Evolutionary conservation across 2,113 vertebrate species (phyloP).

Genomic region (Agapornis roseicollis): DNA sequence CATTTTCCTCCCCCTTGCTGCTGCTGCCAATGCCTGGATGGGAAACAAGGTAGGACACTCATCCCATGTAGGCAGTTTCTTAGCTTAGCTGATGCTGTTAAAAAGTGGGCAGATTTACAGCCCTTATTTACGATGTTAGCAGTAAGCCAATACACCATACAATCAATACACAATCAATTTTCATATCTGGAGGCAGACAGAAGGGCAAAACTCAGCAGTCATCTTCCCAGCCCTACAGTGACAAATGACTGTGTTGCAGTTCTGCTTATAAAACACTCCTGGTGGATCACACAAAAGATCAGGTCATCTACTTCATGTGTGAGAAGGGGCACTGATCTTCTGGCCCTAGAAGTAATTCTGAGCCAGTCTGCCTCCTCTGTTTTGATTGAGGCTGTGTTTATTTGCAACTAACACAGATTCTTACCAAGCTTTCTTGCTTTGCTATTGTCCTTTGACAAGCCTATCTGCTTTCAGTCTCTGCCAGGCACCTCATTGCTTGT

Average conservation of each 20-base stretch:
- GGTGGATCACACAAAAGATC: neutral
- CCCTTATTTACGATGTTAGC: neutral
- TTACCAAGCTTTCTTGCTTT: neutral
- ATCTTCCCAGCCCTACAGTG: neutral
- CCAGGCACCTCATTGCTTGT: neutral
- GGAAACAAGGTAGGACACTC: fast-evolving
- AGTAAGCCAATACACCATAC: neutral
- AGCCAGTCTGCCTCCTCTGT: neutral
- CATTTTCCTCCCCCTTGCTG: neutral
- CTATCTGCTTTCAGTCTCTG: neutral
- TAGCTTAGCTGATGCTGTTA: neutral
- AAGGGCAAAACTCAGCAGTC: neutral
- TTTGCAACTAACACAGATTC: neutral
- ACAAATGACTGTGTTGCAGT: neutral
- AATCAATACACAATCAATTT: neutral
- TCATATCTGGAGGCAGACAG: neutral
- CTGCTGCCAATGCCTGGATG: neutral
- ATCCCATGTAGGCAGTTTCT: fast-evolving
- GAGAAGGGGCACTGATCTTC: neutral
- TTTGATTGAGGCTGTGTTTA: neutral
- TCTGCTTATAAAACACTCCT: neutral
- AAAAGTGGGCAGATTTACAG: neutral
- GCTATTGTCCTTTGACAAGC: neutral
- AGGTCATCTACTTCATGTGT: neutral
- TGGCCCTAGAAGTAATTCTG: neutral